phyloP scores from a whole-genome alignment of 2,113 vertebrate genomes.

The Pterocles burchelli region DNA sequence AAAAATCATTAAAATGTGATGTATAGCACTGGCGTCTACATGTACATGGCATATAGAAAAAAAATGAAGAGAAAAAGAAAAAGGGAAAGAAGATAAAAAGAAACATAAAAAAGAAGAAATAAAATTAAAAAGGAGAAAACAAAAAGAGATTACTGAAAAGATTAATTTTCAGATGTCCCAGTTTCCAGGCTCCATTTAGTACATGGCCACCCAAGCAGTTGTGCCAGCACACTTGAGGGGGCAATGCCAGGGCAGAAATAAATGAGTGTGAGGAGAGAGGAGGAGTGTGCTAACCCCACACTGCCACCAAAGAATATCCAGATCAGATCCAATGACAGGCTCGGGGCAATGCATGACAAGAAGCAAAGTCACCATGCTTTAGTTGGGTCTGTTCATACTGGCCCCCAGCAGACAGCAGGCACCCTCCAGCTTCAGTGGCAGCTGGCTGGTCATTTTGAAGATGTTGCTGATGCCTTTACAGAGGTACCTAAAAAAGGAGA shows the following conservation, averaged over 20 bases:
- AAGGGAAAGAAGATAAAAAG: too few relatives aligned
- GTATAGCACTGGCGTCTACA: neutral
- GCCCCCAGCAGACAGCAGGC: neutral
- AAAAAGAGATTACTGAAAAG: neutral
- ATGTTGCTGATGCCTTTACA: neutral
- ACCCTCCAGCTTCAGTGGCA: neutral
- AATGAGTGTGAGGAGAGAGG: neutral
- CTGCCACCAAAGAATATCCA: neutral
- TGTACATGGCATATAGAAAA: too few relatives aligned
- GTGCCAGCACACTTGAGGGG: neutral
- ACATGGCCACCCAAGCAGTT: neutral
- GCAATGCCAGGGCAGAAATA: neutral
- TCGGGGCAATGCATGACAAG: neutral
- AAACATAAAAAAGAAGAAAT: too few relatives aligned
- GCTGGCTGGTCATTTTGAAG: neutral
- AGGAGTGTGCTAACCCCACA: neutral
- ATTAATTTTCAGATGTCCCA: neutral
- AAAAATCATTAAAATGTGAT: neutral
- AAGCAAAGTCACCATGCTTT: neutral
- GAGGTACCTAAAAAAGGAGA: neutral
- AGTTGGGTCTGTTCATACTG: rapidly evolving
- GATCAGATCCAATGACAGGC: neutral
- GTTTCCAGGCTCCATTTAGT: neutral
- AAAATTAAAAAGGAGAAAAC: too few relatives aligned
- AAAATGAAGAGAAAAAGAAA: neutral